A percentile compares a stretch with the other conserved stretches of the same genome.
These are phyloP conservation scores for Leptinotarsa texana DNA, from an alignment of 1,140 invertebrate genomes.

Conservation along the genomic window DNA sequence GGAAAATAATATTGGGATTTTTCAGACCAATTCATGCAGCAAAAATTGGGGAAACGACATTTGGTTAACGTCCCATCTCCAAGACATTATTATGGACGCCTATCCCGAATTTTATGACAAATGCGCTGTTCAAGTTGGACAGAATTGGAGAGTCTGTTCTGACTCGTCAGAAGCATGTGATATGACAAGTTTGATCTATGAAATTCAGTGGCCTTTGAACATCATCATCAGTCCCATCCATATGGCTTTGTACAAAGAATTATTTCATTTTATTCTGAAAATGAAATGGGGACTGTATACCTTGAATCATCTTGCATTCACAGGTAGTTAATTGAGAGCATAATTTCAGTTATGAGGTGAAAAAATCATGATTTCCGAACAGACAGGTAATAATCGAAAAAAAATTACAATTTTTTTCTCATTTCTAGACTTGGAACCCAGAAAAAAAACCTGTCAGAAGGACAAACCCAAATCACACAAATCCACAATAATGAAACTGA, in stretches of 20 bases:
- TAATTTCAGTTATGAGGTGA: not conserved
- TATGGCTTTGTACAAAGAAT: constrained; percentile 63
- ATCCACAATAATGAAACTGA: constrained; percentile 56
- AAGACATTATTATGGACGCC: constrained; percentile 47
- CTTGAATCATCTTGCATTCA: constrained; percentile 63
- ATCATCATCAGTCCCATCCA: constrained; percentile 61
- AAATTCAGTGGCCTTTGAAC: constrained; percentile 61
- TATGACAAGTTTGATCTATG: constrained; percentile 60
- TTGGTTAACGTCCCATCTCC: constrained; percentile 48
- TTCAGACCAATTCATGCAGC: constrained; percentile 30
- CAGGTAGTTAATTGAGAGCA: constrained; percentile 49
- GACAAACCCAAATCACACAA: constrained; percentile 20
- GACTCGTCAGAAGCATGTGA: constrained; percentile 58
- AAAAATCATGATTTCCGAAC: not conserved
- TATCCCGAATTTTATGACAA: constrained; percentile 48
- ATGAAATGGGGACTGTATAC: constrained; percentile 67
- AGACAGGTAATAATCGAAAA: not conserved
- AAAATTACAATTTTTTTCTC: not conserved
- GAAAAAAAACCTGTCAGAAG: constrained; percentile 20
- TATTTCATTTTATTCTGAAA: constrained; percentile 67
- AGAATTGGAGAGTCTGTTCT: constrained; percentile 31
- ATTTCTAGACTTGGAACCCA: constrained; percentile 38
- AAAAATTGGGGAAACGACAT: constrained; percentile 46
- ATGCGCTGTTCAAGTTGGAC: constrained; percentile 42
- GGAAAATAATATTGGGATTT: constrained; percentile 11